These are phyloP conservation scores for Creontiades dilutus DNA, from an alignment of 2,888 invertebrate species.

Conservation along the genomic window DNA sequence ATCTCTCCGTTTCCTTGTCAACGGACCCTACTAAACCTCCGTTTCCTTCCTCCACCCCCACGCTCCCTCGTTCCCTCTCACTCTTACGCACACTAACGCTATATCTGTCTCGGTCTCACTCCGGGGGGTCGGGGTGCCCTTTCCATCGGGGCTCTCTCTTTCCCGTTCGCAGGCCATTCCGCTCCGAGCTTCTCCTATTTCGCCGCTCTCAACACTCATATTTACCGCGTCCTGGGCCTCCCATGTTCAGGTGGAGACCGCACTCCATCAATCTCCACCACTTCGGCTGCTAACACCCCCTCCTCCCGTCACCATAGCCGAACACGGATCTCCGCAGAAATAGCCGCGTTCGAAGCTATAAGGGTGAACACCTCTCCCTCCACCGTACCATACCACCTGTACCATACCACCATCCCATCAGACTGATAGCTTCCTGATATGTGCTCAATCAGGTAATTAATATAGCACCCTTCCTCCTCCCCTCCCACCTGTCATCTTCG, in stretches of 20 bases:
- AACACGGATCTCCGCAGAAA: too few relatives aligned
- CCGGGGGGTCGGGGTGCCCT: too few relatives aligned
- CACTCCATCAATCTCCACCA: slow-evolving; percentile 3
- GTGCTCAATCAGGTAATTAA: slow-evolving; percentile 1
- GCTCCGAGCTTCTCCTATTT: neutral
- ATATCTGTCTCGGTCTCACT: too few relatives aligned
- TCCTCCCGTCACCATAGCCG: too few relatives aligned
- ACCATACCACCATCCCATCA: too few relatives aligned
- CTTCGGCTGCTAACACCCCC: neutral
- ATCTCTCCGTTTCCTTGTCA: slow-evolving; percentile 65
- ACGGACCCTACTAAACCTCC: slow-evolving; percentile 35
- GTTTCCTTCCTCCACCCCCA: neutral
- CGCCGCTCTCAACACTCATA: slow-evolving; percentile 51
- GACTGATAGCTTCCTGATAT: neutral
- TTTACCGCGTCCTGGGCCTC: slow-evolving; percentile 16
- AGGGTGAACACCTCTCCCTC: too few relatives aligned
- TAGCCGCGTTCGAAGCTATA: too few relatives aligned
- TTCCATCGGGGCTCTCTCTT: neutral
- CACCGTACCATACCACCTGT: too few relatives aligned
- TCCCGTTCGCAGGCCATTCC: neutral
- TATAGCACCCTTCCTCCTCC: neutral
- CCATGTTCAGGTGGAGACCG: neutral
- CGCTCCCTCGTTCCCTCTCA: neutral
- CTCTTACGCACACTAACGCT: too few relatives aligned
- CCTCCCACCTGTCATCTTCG: neutral